These are phyloP conservation scores for Cloeon dipterum DNA, from an alignment of 2,888 invertebrate species.

Conservation along the genomic window DNA sequence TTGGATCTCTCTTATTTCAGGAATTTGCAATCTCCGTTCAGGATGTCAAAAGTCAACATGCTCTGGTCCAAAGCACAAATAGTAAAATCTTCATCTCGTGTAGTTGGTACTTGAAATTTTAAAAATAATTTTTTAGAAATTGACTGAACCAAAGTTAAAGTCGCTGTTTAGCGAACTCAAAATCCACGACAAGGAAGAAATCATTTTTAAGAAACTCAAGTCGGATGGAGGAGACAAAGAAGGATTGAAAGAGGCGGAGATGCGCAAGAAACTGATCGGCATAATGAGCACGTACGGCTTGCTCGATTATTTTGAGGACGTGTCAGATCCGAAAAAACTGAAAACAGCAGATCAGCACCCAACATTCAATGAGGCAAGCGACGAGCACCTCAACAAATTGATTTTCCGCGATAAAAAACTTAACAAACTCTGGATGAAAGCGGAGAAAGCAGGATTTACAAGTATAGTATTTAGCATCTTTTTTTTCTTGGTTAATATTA, in stretches of 20 bases:
- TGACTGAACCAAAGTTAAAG: conserved; percentile 63
- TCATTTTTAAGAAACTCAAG: conserved; percentile 57
- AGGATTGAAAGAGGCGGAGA: conserved; percentile 56
- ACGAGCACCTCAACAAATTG: conserved; percentile 35
- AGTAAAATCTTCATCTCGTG: neutral
- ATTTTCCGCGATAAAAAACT: conserved; percentile 77
- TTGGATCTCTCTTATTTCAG: conserved; percentile 28
- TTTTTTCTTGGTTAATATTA: conserved; percentile 2
- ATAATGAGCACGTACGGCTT: conserved; percentile 66
- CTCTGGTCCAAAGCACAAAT: conserved; percentile 74
- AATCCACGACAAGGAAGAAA: conserved; percentile 81
- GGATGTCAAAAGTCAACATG: conserved; percentile 75
- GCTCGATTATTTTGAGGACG: conserved; percentile 54
- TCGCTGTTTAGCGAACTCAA: conserved; percentile 72
- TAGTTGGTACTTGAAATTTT: no score
- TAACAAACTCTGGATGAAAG: conserved; percentile 74
- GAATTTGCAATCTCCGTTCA: conserved; percentile 58
- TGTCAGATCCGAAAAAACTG: conserved; percentile 29
- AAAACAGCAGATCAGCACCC: conserved; percentile 27
- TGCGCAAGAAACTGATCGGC: conserved; percentile 50
- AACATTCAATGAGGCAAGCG: conserved; percentile 21
- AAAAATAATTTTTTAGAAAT: conserved; percentile 26
- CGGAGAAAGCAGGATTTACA: conserved; percentile 68
- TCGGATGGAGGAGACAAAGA: conserved; percentile 70
- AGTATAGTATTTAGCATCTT: conserved; percentile 16